Conservation (phyloP, 2,113 vertebrate genomes). For the Gulo gulo region DNA sequence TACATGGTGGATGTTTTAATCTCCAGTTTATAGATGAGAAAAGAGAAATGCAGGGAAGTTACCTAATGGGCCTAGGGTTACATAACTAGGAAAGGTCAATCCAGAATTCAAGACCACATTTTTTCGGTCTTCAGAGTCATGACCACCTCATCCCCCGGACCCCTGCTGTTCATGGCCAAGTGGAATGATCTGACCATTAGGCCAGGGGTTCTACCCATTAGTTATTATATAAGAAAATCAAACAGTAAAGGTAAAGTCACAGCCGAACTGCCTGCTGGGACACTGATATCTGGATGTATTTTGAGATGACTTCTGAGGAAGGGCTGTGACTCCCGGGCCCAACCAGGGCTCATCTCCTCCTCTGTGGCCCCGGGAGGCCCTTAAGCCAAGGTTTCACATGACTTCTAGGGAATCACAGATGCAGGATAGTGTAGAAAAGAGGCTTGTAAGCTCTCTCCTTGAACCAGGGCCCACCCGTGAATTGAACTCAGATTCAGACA, state of each 20-base stretch:
- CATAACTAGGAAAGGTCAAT: neutral
- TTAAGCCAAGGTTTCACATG: neutral
- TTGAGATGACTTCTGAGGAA: neutral
- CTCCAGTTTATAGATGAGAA: neutral
- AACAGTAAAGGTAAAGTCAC: neutral
- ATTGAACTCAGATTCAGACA: neutral
- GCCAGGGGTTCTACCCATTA: neutral
- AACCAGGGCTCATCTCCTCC: neutral
- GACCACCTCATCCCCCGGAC: fast-evolving
- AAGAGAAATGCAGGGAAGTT: neutral
- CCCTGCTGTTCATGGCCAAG: neutral
- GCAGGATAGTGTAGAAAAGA: neutral
- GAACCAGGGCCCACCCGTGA: neutral
- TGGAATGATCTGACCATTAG: neutral
- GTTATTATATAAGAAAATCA: neutral
- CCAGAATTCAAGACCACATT: neutral
- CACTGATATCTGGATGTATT: neutral
- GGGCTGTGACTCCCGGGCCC: neutral
- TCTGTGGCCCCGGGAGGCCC: neutral
- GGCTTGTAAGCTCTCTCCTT: neutral
- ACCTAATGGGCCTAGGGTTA: neutral
- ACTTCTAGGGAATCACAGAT: neutral
- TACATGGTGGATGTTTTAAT: neutral
- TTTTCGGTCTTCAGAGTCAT: neutral
- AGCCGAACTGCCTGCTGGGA: neutral